These are phyloP conservation scores for Penaeus monodon DNA, from an alignment of 2,888 invertebrate genomes.

Conservation along the genomic window DNA sequence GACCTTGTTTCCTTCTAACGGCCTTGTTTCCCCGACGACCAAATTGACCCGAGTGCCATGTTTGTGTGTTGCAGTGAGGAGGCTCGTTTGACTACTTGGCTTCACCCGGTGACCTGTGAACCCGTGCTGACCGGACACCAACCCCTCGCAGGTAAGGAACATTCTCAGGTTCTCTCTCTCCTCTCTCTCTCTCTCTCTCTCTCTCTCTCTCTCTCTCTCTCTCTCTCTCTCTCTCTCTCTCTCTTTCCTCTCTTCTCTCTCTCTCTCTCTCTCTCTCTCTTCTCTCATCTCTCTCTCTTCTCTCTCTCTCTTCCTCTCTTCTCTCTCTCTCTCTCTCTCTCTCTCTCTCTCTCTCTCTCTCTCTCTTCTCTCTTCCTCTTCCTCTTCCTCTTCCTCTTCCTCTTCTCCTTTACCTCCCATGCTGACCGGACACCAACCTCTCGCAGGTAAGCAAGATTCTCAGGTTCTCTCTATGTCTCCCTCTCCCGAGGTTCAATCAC, in stretches of 20 bases:
- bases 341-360: too few relatives aligned
- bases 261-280: too few relatives aligned
- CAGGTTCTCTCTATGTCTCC: too few relatives aligned
- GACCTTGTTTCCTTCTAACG: not conserved
- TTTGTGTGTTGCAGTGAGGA: slow-evolving; percentile 52
- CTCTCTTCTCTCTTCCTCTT: too few relatives aligned
- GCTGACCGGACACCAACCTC: slow-evolving; percentile 39
- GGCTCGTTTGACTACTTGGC: slow-evolving; percentile 47
- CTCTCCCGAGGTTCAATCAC: not conserved
- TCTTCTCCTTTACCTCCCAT: not conserved
- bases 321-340: too few relatives aligned
- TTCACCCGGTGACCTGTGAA: slow-evolving; percentile 42
- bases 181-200: too few relatives aligned
- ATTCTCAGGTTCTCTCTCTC: not conserved
- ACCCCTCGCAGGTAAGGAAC: slow-evolving; percentile 35
- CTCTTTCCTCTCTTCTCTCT: too few relatives aligned
- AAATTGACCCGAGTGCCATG: slow-evolving; percentile 23
- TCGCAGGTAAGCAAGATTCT: slow-evolving; percentile 28
- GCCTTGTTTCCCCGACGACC: not conserved
- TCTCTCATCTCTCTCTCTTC: rapidly evolving
- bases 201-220: too few relatives aligned
- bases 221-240: too few relatives aligned
- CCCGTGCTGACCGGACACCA: slow-evolving; percentile 45
- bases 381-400: too few relatives aligned
- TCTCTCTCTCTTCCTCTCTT: too few relatives aligned